These are phyloP conservation scores for Melierax canorus DNA, from an alignment of 2,113 vertebrate species.

Conservation along the genomic window DNA sequence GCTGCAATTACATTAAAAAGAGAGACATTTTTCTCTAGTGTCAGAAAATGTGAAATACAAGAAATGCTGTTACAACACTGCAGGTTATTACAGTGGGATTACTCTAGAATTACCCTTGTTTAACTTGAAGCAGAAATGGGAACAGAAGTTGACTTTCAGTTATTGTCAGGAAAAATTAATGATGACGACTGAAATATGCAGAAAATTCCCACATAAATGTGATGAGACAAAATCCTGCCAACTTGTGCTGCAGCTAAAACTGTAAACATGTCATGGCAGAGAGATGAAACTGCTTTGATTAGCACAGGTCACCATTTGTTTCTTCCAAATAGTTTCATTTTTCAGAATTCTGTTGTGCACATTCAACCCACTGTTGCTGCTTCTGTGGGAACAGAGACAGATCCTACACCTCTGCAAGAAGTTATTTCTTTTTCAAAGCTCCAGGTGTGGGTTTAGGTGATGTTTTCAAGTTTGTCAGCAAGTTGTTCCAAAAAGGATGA, in stretches of 20 bases:
- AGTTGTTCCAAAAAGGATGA: neutral
- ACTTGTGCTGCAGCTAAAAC: neutral
- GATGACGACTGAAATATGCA: neutral
- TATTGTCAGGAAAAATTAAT: neutral
- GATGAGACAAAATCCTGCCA: neutral
- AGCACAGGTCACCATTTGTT: neutral
- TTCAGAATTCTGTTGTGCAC: neutral
- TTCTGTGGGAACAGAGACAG: neutral
- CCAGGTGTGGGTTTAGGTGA: neutral
- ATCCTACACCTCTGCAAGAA: neutral
- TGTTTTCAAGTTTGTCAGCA: neutral
- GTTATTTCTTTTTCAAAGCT: neutral
- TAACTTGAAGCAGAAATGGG: neutral
- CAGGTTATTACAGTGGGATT: rapidly evolving
- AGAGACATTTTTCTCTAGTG: neutral
- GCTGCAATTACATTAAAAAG: neutral
- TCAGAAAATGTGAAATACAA: neutral
- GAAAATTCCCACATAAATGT: neutral
- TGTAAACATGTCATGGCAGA: neutral
- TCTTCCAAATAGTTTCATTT: neutral
- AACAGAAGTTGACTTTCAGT: neutral
- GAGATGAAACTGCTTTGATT: neutral
- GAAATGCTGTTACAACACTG: neutral
- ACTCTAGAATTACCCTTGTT: neutral
- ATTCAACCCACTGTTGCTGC: neutral